phyloP scores from a whole-genome alignment of 2,888 invertebrate species.

The Corythucha ciliata region DNA sequence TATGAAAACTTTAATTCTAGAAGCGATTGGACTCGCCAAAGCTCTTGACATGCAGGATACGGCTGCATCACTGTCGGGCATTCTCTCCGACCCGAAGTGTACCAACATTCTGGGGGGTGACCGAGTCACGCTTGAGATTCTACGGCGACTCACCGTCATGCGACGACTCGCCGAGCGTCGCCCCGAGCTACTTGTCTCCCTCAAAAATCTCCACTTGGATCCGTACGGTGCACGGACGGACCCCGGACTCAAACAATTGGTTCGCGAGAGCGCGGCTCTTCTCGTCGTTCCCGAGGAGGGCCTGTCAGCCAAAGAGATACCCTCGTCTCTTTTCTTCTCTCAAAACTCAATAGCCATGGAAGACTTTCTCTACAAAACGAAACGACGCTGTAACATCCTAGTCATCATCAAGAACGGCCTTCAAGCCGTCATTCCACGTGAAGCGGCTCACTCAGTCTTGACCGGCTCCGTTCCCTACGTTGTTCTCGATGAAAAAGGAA shows the following conservation, averaged over 20 bases:
- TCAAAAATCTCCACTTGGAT: conserved; percentile 54
- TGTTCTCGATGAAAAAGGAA: conserved; percentile 65
- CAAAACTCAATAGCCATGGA: conserved; percentile 68
- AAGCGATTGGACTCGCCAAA: conserved; percentile 59
- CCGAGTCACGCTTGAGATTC: conserved; percentile 52
- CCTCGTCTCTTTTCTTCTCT: conserved; percentile 54
- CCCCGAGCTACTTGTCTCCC: conserved; percentile 52
- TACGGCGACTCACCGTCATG: conserved; percentile 62
- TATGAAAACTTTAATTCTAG: conserved; percentile 47
- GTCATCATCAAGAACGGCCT: conserved; percentile 63
- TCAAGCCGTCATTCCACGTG: conserved; percentile 67
- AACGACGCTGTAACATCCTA: conserved; percentile 39
- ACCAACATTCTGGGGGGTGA: conserved; percentile 51
- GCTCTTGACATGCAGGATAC: conserved; percentile 58
- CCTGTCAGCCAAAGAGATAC: conserved; percentile 60
- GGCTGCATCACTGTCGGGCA: conserved; percentile 48
- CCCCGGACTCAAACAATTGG: conserved; percentile 58
- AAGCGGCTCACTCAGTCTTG: conserved; percentile 61
- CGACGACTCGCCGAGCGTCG: conserved; percentile 58
- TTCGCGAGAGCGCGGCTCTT: conserved; percentile 62
- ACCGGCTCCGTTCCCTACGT: conserved; percentile 67
- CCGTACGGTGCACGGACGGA: conserved; percentile 59
- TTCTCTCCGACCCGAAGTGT: conserved; percentile 49
- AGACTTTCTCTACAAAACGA: conserved; percentile 48
- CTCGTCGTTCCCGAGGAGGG: conserved; percentile 56